Conservation (phyloP, 1,140 invertebrate genomes). For the Heliconius nattereri region DNA sequence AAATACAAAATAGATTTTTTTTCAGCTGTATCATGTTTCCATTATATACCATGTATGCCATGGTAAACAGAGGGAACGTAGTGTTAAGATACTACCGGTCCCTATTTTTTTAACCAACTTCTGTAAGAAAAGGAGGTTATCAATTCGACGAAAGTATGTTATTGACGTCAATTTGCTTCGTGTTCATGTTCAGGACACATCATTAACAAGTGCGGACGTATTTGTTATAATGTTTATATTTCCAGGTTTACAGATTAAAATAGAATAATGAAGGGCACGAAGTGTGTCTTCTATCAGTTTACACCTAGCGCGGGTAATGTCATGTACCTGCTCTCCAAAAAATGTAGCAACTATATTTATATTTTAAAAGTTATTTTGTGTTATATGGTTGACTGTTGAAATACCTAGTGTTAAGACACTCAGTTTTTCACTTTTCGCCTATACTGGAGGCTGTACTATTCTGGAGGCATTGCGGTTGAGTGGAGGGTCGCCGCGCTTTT, state of each 20-base stretch:
- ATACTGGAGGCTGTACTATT: no score
- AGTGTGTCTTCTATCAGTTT: conserved; percentile 64
- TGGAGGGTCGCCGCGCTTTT: no score
- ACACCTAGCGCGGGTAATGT: conserved; percentile 74
- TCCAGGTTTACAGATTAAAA: conserved; percentile 54
- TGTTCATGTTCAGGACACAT: conserved; percentile 44
- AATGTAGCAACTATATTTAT: conserved; percentile 59
- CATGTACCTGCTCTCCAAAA: conserved; percentile 42
- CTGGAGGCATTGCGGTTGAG: no score
- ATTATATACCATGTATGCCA: no score
- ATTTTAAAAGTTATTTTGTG: not conserved
- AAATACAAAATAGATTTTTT: not conserved
- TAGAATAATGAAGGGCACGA: conserved; percentile 65
- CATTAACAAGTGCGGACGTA: conserved; percentile 61
- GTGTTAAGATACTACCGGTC: no score
- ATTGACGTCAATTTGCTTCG: not conserved
- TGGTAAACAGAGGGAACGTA: no score
- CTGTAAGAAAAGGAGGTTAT: no score
- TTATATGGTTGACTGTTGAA: not conserved
- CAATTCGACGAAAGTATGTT: no score
- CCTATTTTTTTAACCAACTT: no score
- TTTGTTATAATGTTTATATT: conserved; percentile 61
- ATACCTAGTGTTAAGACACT: not conserved
- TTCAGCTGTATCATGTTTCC: no score
- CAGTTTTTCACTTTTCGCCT: no score